A percentile compares a stretch with the other conserved stretches of the same genome.
Evolutionary conservation across 2,113 vertebrate species (phyloP).

Genomic region (Ramphastos sulfuratus): DNA sequence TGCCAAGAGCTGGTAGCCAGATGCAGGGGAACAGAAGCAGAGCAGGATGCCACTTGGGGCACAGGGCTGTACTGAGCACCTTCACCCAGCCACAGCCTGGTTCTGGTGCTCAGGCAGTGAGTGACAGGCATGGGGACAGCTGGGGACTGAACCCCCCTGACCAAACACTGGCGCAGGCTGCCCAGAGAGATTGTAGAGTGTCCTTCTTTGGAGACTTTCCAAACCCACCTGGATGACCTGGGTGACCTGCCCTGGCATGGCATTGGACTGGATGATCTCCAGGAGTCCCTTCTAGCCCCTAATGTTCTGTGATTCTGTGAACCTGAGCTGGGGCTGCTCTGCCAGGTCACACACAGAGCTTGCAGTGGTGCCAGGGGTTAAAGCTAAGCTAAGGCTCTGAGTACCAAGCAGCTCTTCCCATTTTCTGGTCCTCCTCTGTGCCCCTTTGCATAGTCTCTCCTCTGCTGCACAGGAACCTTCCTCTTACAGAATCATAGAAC

Average conservation of each 20-base stretch:
- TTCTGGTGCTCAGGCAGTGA: background rate
- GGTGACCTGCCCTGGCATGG: too few species aligned
- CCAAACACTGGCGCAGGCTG: too few species aligned
- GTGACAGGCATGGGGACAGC: background rate
- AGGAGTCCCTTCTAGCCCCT: too few species aligned
- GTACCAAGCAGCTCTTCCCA: background rate
- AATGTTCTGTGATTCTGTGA: background rate
- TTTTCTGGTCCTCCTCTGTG: accelerated
- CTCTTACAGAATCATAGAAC: too few species aligned
- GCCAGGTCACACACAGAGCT: background rate
- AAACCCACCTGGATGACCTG: too few species aligned
- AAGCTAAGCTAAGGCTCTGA: background rate
- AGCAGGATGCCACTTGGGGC: background rate
- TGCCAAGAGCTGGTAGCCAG: background rate
- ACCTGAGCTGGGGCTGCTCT: background rate
- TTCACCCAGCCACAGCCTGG: background rate
- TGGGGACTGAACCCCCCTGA: background rate
- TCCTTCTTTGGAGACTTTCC: too few species aligned
- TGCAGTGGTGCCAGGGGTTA: background rate
- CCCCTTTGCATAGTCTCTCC: background rate
- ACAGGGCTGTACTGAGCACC: background rate
- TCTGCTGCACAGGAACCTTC: background rate
- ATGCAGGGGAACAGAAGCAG: too few species aligned
- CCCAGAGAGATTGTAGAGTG: too few species aligned
- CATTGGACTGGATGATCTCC: too few species aligned